These are phyloP conservation scores for Prionace glauca DNA, from an alignment of 2,797 vertebrate species.

Conservation along the genomic window DNA sequence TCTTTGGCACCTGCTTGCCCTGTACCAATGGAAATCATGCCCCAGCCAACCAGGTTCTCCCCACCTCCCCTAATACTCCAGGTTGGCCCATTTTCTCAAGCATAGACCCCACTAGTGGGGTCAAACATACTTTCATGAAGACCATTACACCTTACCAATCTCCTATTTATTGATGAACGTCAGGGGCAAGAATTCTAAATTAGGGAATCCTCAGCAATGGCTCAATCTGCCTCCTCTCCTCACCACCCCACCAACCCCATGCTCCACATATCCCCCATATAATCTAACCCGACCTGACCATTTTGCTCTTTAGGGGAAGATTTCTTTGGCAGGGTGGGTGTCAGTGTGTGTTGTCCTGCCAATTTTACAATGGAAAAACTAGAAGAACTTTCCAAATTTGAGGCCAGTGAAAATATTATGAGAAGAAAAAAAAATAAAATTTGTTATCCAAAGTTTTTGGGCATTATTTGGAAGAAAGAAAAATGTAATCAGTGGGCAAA, in stretches of 20 bases:
- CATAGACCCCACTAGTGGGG: not conserved
- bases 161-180: not conserved
- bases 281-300: not conserved
- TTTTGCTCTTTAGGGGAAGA: not conserved
- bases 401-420: not conserved
- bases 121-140: not conserved
- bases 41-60: no score
- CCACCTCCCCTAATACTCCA: no score
- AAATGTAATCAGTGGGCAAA: not conserved
- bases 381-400: not conserved
- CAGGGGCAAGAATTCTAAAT: not conserved
- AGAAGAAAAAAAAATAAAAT: not conserved
- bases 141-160: not conserved
- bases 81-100: not conserved
- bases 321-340: not conserved
- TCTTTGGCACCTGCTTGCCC: no score
- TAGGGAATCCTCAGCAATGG: not conserved
- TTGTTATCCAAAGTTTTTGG: not conserved
- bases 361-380: not conserved
- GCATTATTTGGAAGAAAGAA: not conserved
- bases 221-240: not conserved
- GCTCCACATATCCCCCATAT: not conserved
- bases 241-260: no score
- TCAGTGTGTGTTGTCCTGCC: not conserved
- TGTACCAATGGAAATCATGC: no score